phyloP scores from a whole-genome alignment of 2,888 invertebrate genomes.

The Leptura quadrifasciata region DNA sequence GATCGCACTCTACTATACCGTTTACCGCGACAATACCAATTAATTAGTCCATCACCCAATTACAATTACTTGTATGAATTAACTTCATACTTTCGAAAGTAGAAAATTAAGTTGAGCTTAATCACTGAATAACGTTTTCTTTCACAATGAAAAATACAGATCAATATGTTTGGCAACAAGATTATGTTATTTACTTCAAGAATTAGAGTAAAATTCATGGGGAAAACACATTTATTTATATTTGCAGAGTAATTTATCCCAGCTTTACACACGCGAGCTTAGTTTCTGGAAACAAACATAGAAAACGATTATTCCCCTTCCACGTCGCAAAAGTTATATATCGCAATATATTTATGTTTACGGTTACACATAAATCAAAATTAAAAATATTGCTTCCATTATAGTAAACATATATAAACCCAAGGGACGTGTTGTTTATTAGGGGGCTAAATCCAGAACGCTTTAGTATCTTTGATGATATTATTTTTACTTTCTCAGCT shows the following conservation, averaged over 20 bases:
- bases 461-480: too few species aligned
- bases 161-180: constrained; percentile 9
- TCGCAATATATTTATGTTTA: background rate
- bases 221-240: constrained; percentile 26
- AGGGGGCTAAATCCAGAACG: too few species aligned
- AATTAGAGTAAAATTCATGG: constrained; percentile 13
- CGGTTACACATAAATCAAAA: background rate
- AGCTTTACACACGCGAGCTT: constrained; percentile 9
- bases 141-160: constrained; percentile 9
- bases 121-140: background rate
- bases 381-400: background rate
- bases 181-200: constrained; percentile 4
- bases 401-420: background rate
- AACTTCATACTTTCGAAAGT: too few species aligned
- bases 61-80: background rate
- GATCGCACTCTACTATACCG: too few species aligned
- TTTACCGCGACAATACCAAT: too few species aligned
- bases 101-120: background rate
- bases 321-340: background rate
- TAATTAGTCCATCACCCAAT: too few species aligned
- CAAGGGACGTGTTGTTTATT: too few species aligned
- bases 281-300: constrained; percentile 7
- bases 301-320: constrained; percentile 10
- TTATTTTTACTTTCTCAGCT: too few species aligned
- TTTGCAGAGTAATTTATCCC: constrained; percentile 20